Percentiles rank a stretch among this genome's conserved stretches.
These are phyloP conservation scores for Rapana venosa DNA, from an alignment of 2,888 invertebrate genomes.

Conservation along the genomic window DNA sequence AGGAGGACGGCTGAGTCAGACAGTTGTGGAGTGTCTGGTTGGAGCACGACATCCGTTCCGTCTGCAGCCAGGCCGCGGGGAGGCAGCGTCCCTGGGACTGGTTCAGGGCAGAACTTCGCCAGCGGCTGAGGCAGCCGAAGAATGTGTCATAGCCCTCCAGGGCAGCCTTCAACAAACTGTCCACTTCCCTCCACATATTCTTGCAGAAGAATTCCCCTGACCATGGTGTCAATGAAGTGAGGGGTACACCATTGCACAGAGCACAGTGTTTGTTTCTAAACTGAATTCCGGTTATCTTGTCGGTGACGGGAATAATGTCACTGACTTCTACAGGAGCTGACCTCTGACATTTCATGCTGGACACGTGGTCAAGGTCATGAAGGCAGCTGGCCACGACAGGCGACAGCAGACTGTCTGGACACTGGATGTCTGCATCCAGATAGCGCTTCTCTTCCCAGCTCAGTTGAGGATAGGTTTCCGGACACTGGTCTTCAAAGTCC, in stretches of 20 bases:
- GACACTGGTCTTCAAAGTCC: constrained; percentile 24
- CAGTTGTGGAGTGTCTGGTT: neutral
- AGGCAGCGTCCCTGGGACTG: neutral
- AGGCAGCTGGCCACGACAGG: constrained; percentile 6
- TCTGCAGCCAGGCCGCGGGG: neutral
- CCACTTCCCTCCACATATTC: too few relatives aligned
- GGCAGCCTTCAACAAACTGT: neutral
- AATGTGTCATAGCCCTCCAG: too few relatives aligned
- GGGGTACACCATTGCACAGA: neutral
- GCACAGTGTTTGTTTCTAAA: constrained; percentile 34
- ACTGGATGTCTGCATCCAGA: neutral
- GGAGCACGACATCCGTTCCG: neutral
- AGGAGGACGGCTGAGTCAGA: neutral
- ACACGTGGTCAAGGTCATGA: neutral
- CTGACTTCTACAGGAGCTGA: neutral
- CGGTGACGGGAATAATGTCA: constrained; percentile 24
- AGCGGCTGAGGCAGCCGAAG: neutral
- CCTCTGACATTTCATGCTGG: neutral
- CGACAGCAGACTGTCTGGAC: neutral
- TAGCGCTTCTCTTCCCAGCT: neutral
- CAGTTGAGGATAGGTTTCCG: neutral
- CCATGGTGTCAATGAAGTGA: neutral
- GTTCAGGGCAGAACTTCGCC: neutral
- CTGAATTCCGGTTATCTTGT: constrained; percentile 12
- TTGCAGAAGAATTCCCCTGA: neutral